Percentiles rank a stretch among this genome's conserved stretches.
Evolutionary conservation across 1,140 invertebrate species (phyloP).

Genomic region (Eulimnadia texana): DNA sequence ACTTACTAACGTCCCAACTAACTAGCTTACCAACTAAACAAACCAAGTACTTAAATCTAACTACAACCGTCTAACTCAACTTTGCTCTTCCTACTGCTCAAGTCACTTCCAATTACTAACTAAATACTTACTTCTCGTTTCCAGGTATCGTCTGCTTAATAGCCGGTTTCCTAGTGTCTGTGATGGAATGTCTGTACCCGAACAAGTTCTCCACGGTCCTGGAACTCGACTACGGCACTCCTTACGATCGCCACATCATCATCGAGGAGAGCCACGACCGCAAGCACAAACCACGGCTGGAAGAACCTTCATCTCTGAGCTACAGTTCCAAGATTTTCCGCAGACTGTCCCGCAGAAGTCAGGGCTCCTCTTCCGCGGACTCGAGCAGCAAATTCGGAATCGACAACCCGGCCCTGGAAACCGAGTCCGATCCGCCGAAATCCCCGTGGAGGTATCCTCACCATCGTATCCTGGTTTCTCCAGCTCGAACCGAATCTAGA

Average conservation of each 20-base stretch:
- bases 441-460: conserved; percentile 34
- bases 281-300: conserved; percentile 36
- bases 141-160: conserved; percentile 55
- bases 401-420: conserved; percentile 41
- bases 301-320: conserved; percentile 43
- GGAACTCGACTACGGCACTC: conserved; percentile 86
- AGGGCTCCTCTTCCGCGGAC: conserved; percentile 22
- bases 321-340: conserved; percentile 32
- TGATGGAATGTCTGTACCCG: conserved; percentile 69
- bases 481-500: conserved; percentile 19
- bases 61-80: too few relatives aligned
- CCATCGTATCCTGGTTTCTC: conserved; percentile 9
- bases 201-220: conserved; percentile 85
- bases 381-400: conserved; percentile 26
- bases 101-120: too few relatives aligned
- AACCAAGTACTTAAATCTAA: too few relatives aligned
- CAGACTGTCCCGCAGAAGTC: conserved; percentile 38
- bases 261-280: conserved; percentile 73
- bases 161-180: conserved; percentile 57
- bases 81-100: too few relatives aligned
- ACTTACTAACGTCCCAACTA: too few relatives aligned
- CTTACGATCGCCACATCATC: conserved; percentile 79
- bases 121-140: too few relatives aligned
- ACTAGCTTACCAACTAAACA: too few relatives aligned
- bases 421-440: conserved; percentile 37